Evolutionary conservation across 2,888 invertebrate species (phyloP), one percentile per base, ranked within the genome.

Genomic region (Zootermopsis nevadensis): DNA sequence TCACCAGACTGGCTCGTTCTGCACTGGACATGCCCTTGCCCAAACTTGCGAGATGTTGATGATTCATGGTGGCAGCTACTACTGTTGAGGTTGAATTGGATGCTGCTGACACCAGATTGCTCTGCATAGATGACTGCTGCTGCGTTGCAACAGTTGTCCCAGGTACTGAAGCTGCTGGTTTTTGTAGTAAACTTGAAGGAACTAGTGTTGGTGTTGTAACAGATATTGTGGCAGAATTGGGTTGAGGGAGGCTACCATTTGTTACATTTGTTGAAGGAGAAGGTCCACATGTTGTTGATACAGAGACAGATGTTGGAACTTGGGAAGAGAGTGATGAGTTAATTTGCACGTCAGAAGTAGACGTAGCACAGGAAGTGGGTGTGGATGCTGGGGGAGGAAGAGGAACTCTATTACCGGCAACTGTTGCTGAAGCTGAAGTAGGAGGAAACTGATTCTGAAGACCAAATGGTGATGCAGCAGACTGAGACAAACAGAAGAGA

Each of bases 1-100:
- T 89, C 83, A 90, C 90, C 19, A 90, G 87, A 0, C 91, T 91
- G 0, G 91, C 91, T 83, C 92, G 88, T 85, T 92, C 91, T 82
- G 91, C 90, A 85, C 90, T 90, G 80, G 90, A 90, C 92, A 92
- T 91, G 84, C 92, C 85, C 72, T 86, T 86, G 84, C 92, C 92
- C 74, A 92, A 87, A 84, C 91, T 91, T 35, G 90, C 91, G 24
- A 88, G 86, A 86, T 84, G 89, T 24, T 90, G 90, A 7, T 89
- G 88, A 77, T 89, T 89, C 80, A 89, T 87, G 30, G 89, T 89
- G 6, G 89, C 89, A 42, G 80, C 86, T 55, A 87, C 87, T 82
- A 89, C 88, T 42, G 83, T 60, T 22, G 91, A 83, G 93, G 91
- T 2, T 94, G 93, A 86, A 24, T 66, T 79, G 22, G 83, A 81